A percentile compares a stretch with the other conserved stretches of the same genome.
These are phyloP conservation scores for Setipinna tenuifilis DNA, from an alignment of 2,797 vertebrate genomes.

Conservation along the genomic window DNA sequence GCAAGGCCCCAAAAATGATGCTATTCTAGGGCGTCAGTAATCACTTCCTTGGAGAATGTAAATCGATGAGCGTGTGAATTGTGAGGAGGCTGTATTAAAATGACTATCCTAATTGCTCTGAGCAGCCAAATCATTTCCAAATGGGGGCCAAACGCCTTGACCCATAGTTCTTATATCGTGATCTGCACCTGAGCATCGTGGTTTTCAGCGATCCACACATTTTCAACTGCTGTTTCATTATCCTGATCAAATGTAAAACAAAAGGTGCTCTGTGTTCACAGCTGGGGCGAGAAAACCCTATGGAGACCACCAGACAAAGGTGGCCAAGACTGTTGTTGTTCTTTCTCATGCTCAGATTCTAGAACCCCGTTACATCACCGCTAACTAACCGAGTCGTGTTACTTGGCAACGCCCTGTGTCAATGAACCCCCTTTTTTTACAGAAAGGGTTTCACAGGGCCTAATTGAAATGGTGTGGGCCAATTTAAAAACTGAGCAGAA, in stretches of 20 bases:
- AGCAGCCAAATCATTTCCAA: neutral
- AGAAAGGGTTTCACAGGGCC: neutral
- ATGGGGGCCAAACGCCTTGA: neutral
- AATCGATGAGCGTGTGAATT: neutral
- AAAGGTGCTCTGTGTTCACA: neutral
- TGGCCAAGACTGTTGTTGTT: neutral
- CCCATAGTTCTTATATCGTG: neutral
- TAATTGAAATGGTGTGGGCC: neutral
- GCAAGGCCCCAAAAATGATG: neutral
- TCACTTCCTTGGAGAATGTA: neutral
- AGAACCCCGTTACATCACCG: neutral
- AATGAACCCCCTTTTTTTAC: neutral
- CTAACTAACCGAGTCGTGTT: constrained; percentile 13
- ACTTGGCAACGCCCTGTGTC: neutral
- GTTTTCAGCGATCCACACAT: neutral
- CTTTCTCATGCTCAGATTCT: constrained; percentile 18
- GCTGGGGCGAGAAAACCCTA: neutral
- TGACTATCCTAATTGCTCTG: neutral
- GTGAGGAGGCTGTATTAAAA: neutral
- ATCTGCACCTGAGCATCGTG: neutral
- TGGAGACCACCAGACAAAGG: neutral
- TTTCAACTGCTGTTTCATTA: neutral
- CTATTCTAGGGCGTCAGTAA: neutral
- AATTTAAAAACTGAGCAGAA: neutral
- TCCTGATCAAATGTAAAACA: neutral